Evolutionary conservation across 2,888 invertebrate species (phyloP), one percentile per base, ranked within the genome.

Genomic region (Conus canariensis): DNA sequence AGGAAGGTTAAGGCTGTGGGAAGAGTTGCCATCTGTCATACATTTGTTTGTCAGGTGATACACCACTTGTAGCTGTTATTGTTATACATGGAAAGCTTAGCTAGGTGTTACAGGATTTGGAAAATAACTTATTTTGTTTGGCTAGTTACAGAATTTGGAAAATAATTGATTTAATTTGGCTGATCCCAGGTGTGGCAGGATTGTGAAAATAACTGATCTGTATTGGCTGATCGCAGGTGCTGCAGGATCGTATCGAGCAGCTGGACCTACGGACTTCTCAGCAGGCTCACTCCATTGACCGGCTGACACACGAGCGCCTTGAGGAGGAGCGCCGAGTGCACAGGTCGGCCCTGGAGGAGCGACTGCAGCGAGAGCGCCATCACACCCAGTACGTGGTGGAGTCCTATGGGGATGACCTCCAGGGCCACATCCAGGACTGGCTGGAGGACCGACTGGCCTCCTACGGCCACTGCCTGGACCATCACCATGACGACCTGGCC

Each of bases 231-330:
- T 64, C 6, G 25, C 89, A 89, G 89, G 88, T 91, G 16, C 88
- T 93, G 58, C 88, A 98, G 92, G 97, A 98, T 93, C 98, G 98
- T 94, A 98, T 99, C 0, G 97, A 98, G 9, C 98, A 98, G 93
- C 96, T 98, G 89, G 98, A 98, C 94, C 97, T 97, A 95, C 97
- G 93, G 30, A 94, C 95, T 14, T 90, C 94, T 16, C 95, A 95
- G 91, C 95, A 95, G 90, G 94, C 95, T 1, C 91, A 91, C 58
- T 92, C 95, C 14, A 92, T 95, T 0, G 95, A 95, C 86, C 92
- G 93, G 74, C 93, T 94, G 90, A 94, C 94, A 14, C 97, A 97
- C 0, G 97, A 97, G 93, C 97, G 97, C 90, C 97, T 98, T 2
- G 97, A 97, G 1, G 97, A 97, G 0, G 97, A 97, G 94, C 96